Base-by-base conservation (phyloP, 2,797 vertebrate genomes). In the Pipistrellus pipistrellus region DNA sequence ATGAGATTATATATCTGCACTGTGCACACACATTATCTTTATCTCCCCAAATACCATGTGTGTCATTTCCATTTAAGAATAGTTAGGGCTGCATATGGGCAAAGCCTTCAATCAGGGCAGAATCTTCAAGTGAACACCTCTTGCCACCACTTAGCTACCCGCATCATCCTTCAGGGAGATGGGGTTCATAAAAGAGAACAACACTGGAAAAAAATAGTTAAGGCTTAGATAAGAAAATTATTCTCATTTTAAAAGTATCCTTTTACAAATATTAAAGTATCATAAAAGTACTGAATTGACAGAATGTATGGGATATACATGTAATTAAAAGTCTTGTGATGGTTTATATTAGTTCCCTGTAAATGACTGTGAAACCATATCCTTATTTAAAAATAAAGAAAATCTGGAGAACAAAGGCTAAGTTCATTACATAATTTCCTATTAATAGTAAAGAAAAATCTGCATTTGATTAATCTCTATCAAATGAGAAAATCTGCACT, bases 51-150 rank as follows among this genome's bases (percentile, higher is more conserved):
- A 88, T 78, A 95, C 18, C 83, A 77, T 4, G 14, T 75, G 68
- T 62, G 73, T 48, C 83, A 66, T 77, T 91, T 91, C 90, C 87
- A 95, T 80, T 85, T 83, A 75, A 78, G 41, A 88, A 91, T 27
- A 78, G 32, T 72, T 83, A 88, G 51, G 17, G 51, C 99, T 99
- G 98, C 98, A 99, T 10, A 98, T 99, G 69, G 99, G 99, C 92
- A 99, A 99, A 98, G 6, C 98, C 75, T 98, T 99, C 98, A 99
- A 98, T 98, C 99, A 99, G 98, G 99, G 99, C 97, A 99, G 99
- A 98, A 91, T 99, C 98, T 99, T 99, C 98, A 99, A 99, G 97
- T 99, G 97, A 98, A 41, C 69, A 17, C 11, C 69, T 84, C 83
- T 89, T 95, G 95, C 75, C 21, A 0, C 78, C 48, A 0, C 62